Conservation (phyloP, 2,113 vertebrate species). For the Pagrus major region DNA sequence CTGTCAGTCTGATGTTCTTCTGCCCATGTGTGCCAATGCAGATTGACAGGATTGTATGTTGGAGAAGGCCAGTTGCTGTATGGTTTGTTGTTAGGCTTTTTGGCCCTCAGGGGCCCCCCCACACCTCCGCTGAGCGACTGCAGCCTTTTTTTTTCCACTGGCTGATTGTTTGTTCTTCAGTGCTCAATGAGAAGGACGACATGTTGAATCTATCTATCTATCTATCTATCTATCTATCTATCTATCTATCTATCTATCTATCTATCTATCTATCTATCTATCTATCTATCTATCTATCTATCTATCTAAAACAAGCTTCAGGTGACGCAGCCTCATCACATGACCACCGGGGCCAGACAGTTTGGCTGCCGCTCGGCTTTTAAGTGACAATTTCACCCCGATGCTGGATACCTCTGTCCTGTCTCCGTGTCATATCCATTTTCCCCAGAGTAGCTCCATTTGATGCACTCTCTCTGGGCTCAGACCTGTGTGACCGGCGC, state of each 20-base stretch:
- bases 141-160: slow-evolving; percentile 17
- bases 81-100: slow-evolving; percentile 59
- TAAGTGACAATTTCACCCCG: slow-evolving; percentile 68
- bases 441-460: slow-evolving; percentile 79
- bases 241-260: slow-evolving; percentile 50
- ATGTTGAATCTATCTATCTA: slow-evolving; percentile 35
- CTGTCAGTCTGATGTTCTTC: slow-evolving; percentile 87
- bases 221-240: slow-evolving; percentile 46
- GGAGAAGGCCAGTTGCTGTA: slow-evolving; percentile 53
- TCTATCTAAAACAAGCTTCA: slow-evolving; percentile 19
- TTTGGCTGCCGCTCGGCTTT: slow-evolving; percentile 40
- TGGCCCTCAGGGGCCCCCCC: slow-evolving; percentile 48
- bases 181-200: slow-evolving; percentile 9
- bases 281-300: slow-evolving; percentile 44
- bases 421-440: slow-evolving; percentile 75
- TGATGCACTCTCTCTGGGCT: slow-evolving; percentile 75
- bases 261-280: slow-evolving; percentile 54
- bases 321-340: slow-evolving; percentile 30
- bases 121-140: slow-evolving; percentile 55
- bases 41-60: slow-evolving; percentile 76
- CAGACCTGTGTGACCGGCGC: slow-evolving; percentile 53
- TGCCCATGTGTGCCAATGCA: slow-evolving; percentile 72
- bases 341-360: slow-evolving; percentile 51
- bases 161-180: slow-evolving; percentile 41
- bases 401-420: slow-evolving; percentile 42